Evolutionary conservation across 2,888 invertebrate genomes (phyloP), one percentile per base, ranked within the genome.

Genomic region (Lasioglossum oenotherae): DNA sequence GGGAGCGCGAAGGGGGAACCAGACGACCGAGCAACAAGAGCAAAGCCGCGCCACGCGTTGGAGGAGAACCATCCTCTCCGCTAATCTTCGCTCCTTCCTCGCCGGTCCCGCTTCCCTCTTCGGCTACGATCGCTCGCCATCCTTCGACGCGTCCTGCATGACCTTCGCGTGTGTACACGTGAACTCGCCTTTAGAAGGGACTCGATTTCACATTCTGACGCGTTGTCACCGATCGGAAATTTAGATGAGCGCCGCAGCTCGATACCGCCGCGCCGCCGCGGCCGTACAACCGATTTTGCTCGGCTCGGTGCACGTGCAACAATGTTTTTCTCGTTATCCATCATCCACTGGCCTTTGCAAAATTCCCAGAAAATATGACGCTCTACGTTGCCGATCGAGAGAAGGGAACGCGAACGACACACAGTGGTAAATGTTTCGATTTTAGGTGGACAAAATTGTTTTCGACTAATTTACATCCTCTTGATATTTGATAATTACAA

Each of bases 31-130:
- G 73, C 87, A 86, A 84, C 86, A 89, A 90, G 89, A 89, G 90
- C 88, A 84, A 90, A 89, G 84, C 73, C 78, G 81, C 67, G 67
- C 86, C 84, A 87, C 88, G 90, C 90, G 90, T 90, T 90, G 84
- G 81, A 79, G 87, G 67, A 85, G 89, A 87, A 87, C 81, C 80
- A 23, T 64, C 64, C 35, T 31, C 8, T 31, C 10, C 35, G 19
- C 19, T 3, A 35, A 19, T 35, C 80, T 14, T 78, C 80, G 80
- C 44, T 73, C 38, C 78, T 78, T 57, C 57, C 38, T 31, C 75
- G 49, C 60, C 84, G 41, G 31, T 64, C 49, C 69, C 72, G 8
- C 35, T 46, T 23, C 69, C 35, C 49, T 67, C 73, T 72, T 44
- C 35, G 67, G 57, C 53, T 60, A 53, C 74, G 67, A 69, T 78